Evolutionary conservation across 2,797 vertebrate genomes (phyloP).

Genomic region (Esox lucius): DNA sequence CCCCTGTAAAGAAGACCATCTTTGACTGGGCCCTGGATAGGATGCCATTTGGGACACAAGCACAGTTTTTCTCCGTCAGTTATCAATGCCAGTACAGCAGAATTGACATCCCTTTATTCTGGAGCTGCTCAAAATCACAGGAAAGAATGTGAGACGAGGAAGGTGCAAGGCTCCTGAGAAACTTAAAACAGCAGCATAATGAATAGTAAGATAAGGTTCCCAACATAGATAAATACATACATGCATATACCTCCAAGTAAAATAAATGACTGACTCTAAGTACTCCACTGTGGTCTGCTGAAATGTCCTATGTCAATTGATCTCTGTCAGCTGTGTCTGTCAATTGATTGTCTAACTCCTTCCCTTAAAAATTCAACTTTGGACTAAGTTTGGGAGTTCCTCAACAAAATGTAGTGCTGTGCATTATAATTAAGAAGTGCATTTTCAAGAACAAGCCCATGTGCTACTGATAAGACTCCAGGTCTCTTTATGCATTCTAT

Average conservation of each 20-base stretch:
- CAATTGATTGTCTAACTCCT: too few relatives aligned
- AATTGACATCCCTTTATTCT: slow-evolving; percentile 42
- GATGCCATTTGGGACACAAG: not conserved
- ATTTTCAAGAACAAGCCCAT: too few relatives aligned
- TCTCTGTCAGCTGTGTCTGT: too few relatives aligned
- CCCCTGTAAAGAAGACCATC: not conserved
- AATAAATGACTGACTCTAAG: not conserved
- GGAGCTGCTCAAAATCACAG: slow-evolving; percentile 35
- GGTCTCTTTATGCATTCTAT: too few relatives aligned
- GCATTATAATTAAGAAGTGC: too few relatives aligned
- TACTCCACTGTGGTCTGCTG: too few relatives aligned
- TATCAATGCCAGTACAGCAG: slow-evolving; percentile 45
- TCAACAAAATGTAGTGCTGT: too few relatives aligned
- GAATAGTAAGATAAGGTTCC: too few relatives aligned
- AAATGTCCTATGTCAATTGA: too few relatives aligned
- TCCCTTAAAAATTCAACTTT: too few relatives aligned
- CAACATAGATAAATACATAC: slow-evolving; percentile 27
- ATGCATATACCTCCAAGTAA: not conserved
- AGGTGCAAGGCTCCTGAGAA: slow-evolving; percentile 30
- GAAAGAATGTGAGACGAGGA: slow-evolving; percentile 58
- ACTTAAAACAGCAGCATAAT: slow-evolving; percentile 35
- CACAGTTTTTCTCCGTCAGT: slow-evolving; percentile 49
- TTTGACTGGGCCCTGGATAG: not conserved
- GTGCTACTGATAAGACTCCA: too few relatives aligned
- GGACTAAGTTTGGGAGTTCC: too few relatives aligned